These are phyloP conservation scores for Anniella stebbinsi DNA, from an alignment of 2,797 vertebrate genomes.

Conservation along the genomic window DNA sequence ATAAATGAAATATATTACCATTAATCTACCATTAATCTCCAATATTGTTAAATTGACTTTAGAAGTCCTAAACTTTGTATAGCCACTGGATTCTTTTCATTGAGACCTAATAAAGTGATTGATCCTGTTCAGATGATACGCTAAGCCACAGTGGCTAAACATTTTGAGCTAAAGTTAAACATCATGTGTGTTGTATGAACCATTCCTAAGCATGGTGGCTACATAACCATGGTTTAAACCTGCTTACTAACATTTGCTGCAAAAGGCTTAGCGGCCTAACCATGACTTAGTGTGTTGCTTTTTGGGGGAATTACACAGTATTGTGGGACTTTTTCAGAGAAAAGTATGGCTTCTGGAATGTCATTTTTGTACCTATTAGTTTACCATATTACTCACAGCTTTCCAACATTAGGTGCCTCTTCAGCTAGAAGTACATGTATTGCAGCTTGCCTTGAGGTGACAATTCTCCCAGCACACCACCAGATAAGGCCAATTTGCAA, in stretches of 20 bases:
- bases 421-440: not conserved
- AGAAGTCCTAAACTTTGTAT: not conserved
- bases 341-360: constrained; percentile 6
- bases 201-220: too few relatives aligned
- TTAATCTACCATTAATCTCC: not conserved
- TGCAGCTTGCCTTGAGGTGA: constrained; percentile 4
- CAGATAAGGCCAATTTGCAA: not conserved
- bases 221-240: too few relatives aligned
- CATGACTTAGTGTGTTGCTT: not conserved
- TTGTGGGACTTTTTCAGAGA: not conserved
- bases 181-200: too few relatives aligned
- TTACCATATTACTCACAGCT: constrained; percentile 1
- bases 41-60: not conserved
- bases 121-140: too few relatives aligned
- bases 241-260: too few relatives aligned
- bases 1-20: too few relatives aligned
- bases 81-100: not conserved
- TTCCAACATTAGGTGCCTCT: not conserved
- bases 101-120: not conserved
- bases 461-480: not conserved
- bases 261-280: too few relatives aligned
- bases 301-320: too few relatives aligned
- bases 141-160: too few relatives aligned
- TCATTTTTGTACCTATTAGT: constrained; percentile 7
- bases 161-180: too few relatives aligned